Evolutionary conservation across 2,797 vertebrate genomes (phyloP), one percentile per base, ranked within the genome.

Genomic region (Myioborus miniatus): DNA sequence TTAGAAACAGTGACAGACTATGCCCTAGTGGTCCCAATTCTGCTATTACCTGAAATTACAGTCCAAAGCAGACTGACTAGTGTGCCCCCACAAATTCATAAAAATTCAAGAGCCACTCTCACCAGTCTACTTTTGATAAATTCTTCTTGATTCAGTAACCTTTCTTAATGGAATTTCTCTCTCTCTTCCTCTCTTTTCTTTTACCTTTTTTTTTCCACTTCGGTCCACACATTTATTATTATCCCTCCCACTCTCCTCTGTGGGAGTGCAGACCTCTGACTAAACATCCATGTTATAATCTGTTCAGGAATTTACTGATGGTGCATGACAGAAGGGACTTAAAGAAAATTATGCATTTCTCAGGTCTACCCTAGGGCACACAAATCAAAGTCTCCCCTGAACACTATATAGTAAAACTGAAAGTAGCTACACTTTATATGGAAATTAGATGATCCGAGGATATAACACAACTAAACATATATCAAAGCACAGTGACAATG

Each of bases 361-460:
- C 93, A 96, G 94, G 97, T 97, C 92, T 96, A 97, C 97, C 97
- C 96, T 84, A 77, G 93, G 97, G 97, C 97, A 97, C 93, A 98
- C 97, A 98, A 98, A 98, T 98, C 98, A 98, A 97, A 98, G 93
- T 93, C 94, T 97, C 69, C 75, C 74, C 89, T 96, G 93, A 94
- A 97, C 60, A 93, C 88, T 82, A 79, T 68, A 84, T 32, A 96
- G 95, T 92, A 96, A 97, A 98, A 97, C 87, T 92, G 96, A 95
- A 98, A 97, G 97, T 93, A 97, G 89, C 87, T 95, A 94, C 91
- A 97, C 96, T 98, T 98, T 98, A 97, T 97, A 98, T 98, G 98
- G 97, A 98, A 98, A 98, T 98, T 91, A 97, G 97, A 90, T 97
- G 83, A 94, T 98, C 87, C 85, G 88, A 91, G 87, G 96, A 97